Percentiles rank a stretch among this genome's conserved stretches.
phyloP scores from a whole-genome alignment of 2,888 invertebrate species.

The Drosophila siamana region DNA sequence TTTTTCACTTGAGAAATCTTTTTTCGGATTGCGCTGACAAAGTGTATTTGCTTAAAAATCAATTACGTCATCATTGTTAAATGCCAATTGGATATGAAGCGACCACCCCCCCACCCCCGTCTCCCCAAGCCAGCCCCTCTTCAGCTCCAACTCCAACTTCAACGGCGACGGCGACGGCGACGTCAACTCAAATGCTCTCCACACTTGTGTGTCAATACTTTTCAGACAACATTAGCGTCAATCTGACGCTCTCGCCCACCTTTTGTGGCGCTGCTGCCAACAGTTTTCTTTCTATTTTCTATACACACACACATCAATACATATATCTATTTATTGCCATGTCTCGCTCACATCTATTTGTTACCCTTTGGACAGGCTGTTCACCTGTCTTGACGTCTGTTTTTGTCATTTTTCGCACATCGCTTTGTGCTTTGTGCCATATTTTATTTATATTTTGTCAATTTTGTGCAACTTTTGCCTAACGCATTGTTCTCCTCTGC shows the following conservation, averaged over 20 bases:
- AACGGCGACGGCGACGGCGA: too few relatives aligned
- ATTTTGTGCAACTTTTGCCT: slow-evolving; percentile 68
- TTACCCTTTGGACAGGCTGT: slow-evolving; percentile 43
- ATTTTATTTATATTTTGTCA: slow-evolving; percentile 81
- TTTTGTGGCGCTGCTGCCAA: background rate
- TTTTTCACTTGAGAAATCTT: slow-evolving; percentile 30
- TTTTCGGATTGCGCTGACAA: slow-evolving; percentile 41
- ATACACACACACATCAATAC: too few relatives aligned
- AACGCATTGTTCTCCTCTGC: slow-evolving; percentile 40
- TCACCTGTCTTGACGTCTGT: slow-evolving; percentile 65
- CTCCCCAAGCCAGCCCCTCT: too few relatives aligned
- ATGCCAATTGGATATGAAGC: slow-evolving; percentile 63
- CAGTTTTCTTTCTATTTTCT: too few relatives aligned
- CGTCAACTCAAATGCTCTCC: slow-evolving; percentile 8
- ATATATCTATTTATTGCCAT: slow-evolving; percentile 25
- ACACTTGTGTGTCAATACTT: slow-evolving; percentile 76
- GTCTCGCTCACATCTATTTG: slow-evolving; percentile 29
- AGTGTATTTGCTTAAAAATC: slow-evolving; percentile 78
- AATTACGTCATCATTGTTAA: slow-evolving; percentile 81
- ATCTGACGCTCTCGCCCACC: background rate
- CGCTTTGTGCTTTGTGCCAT: slow-evolving; percentile 62
- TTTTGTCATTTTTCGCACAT: slow-evolving; percentile 51
- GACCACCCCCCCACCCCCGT: too few relatives aligned
- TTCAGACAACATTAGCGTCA: slow-evolving; percentile 72
- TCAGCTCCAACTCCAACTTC: background rate